Percentiles rank a stretch among this genome's conserved stretches.
phyloP scores from a whole-genome alignment of 2,113 vertebrate species.

The Campylomormyrus numenius region DNA sequence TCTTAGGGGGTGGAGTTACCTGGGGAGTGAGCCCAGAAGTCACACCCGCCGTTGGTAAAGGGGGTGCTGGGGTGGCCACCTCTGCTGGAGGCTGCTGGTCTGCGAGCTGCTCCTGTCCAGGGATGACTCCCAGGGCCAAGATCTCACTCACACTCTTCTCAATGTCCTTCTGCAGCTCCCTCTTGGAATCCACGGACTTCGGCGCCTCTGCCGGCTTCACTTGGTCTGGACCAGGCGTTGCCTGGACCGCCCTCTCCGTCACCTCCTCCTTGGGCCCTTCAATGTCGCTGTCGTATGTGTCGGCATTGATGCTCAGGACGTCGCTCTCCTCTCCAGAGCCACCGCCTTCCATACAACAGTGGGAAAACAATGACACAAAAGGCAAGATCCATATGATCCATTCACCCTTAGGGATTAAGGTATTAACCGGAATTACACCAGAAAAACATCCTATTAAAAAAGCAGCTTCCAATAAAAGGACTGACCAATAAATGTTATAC shows the following conservation, averaged over 20 bases:
- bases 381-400: not conserved
- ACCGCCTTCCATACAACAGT: conserved; percentile 53
- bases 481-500: not conserved
- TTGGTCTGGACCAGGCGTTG: conserved; percentile 23
- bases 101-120: conserved; percentile 44
- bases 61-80: not conserved
- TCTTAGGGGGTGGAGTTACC: conserved; percentile 38
- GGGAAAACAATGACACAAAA: not conserved
- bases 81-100: conserved; percentile 17
- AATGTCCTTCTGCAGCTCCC: conserved; percentile 86
- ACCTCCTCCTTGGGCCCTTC: conserved; percentile 80
- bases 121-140: conserved; percentile 64
- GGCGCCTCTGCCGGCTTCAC: conserved; percentile 33
- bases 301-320: conserved; percentile 92
- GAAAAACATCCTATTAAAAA: not conserved
- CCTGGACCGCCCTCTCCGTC: conserved; percentile 13
- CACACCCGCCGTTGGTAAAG: conserved; percentile 35
- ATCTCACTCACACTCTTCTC: conserved; percentile 93
- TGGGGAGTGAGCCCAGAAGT: not conserved
- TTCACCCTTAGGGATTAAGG: not conserved
- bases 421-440: not conserved
- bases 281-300: conserved; percentile 91
- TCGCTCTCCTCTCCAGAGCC: conserved; percentile 83
- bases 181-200: conserved; percentile 53
- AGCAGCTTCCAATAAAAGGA: not conserved